Base-by-base conservation (phyloP, 2,797 vertebrate species). In the Apodemus agrarius region DNA sequence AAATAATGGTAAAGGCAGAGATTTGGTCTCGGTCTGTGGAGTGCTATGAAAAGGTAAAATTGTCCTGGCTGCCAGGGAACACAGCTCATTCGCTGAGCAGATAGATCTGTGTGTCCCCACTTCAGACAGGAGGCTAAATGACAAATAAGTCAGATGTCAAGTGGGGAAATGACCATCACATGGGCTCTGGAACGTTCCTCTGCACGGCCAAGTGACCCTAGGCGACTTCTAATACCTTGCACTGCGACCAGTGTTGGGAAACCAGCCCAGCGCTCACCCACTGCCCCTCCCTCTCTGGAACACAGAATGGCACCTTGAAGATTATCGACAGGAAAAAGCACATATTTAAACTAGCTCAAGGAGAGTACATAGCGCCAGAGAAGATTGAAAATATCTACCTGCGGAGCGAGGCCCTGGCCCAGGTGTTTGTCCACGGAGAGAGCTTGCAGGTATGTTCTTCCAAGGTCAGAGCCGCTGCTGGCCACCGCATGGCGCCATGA, bases 341-440 rank as follows among this genome's bases (percentile, higher is more conserved):
- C 97, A 99, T 99, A 98, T 99, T 99, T 98, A 99, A 99, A 98
- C 98, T 99, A 97, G 99, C 99, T 2, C 99, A 99, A 97, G 99
- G 99, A 97, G 99, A 99, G 97, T 99, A 99, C 98, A 99, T 99
- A 63, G 99, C 99, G 69, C 99, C 99, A 0, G 99, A 99, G 98
- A 99, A 99, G 98, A 99, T 99, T 87, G 99, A 99, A 97, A 99
- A 99, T 0, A 81, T 99, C 54, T 99, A 99, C 97, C 75, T 97
- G 61, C 99, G 99, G 67, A 99, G 99, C 87, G 99, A 99, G 81
- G 99, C 99, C 0, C 98, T 99, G 91, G 99, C 99, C 57, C 99
- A 99, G 97, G 98, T 99, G 97, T 99, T 99, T 98, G 99, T 99
- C 84, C 98, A 99, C 4, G 99, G 99, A 40, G 99, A 99, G 65